These are phyloP conservation scores for Rhyzopertha dominica DNA, from an alignment of 1,140 invertebrate genomes.

Conservation along the genomic window DNA sequence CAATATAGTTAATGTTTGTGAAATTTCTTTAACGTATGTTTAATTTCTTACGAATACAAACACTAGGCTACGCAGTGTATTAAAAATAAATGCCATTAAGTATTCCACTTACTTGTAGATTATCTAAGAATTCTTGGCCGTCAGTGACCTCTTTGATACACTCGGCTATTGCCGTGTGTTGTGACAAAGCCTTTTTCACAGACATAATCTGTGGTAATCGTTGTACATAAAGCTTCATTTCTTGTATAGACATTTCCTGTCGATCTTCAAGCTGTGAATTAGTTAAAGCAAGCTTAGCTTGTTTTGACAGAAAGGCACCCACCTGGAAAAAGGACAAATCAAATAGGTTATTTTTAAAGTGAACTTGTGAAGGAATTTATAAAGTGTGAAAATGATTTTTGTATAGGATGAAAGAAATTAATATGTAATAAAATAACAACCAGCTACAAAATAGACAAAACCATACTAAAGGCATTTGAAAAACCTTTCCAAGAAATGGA, in stretches of 20 bases:
- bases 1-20: no score
- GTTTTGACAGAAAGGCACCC: conserved; percentile 76
- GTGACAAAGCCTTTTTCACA: conserved; percentile 79
- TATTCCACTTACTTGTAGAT: conserved; percentile 31
- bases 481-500: no score
- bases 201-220: conserved; percentile 82
- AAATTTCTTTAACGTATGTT: no score
- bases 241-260: conserved; percentile 83
- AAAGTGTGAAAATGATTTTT: no score
- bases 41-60: no score
- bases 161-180: conserved; percentile 60
- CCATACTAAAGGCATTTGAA: no score
- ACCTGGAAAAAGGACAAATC: no score
- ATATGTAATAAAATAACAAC: no score
- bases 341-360: no score
- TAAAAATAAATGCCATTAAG: conserved; percentile 1
- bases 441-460: no score
- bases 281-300: conserved; percentile 83
- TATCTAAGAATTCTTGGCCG: conserved; percentile 41
- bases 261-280: conserved; percentile 81
- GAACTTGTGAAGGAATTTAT: not conserved
- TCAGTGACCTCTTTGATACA: conserved; percentile 56
- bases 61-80: not conserved
- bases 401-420: no score
- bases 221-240: conserved; percentile 92